These are phyloP conservation scores for Poeciliopsis gracilis DNA, from an alignment of 2,797 vertebrate species.

Conservation along the genomic window DNA sequence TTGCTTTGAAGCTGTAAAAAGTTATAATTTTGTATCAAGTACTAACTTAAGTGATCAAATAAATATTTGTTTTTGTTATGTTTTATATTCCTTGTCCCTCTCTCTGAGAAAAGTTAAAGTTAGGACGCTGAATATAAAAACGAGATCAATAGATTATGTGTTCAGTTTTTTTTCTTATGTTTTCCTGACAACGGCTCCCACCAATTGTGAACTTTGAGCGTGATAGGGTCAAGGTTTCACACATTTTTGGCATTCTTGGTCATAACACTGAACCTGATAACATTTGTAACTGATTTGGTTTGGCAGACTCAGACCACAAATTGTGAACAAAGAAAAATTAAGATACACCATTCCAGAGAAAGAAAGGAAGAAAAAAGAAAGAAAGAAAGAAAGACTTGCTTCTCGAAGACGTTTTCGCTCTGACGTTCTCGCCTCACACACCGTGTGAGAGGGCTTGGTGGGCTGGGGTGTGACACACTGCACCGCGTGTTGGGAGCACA, in stretches of 20 bases:
- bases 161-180: background rate
- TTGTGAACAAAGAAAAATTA: background rate
- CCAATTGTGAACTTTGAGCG: background rate
- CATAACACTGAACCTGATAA: background rate
- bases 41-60: background rate
- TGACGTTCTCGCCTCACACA: background rate
- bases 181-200: background rate
- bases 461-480: constrained; percentile 27
- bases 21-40: background rate
- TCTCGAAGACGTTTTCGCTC: background rate
- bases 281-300: constrained; percentile 2
- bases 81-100: background rate
- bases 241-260: constrained; percentile 11
- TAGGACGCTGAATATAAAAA: background rate
- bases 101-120: background rate
- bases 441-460: constrained; percentile 14
- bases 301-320: background rate
- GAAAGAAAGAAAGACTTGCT: background rate
- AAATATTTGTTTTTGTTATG: background rate
- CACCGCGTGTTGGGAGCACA: constrained; percentile 32
- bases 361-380: too few species aligned
- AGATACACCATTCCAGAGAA: background rate
- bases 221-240: background rate
- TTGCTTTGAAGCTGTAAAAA: background rate
- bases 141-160: background rate